Conservation (phyloP, 2,113 vertebrate genomes). For the Emydura subglobosa region DNA sequence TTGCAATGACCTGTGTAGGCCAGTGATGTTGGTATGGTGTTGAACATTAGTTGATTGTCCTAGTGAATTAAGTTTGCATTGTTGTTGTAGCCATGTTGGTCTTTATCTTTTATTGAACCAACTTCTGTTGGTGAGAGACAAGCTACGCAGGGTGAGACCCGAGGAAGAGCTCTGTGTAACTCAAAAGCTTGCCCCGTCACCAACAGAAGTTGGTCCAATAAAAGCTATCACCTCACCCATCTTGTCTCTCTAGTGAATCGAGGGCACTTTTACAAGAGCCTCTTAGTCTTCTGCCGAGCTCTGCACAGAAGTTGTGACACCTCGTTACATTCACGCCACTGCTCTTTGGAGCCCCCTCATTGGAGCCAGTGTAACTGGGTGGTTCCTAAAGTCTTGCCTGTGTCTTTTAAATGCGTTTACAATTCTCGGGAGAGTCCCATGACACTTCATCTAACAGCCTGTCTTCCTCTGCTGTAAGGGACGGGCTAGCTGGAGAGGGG, state of each 20-base stretch:
- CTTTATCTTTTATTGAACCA: not conserved
- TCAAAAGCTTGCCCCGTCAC: not conserved
- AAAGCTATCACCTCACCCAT: not conserved
- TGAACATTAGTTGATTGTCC: not conserved
- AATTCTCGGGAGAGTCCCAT: not conserved
- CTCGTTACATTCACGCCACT: too few relatives aligned
- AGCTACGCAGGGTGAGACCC: not conserved
- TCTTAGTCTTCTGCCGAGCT: not conserved
- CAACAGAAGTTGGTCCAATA: not conserved
- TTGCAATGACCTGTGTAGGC: not conserved
- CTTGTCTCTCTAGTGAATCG: not conserved
- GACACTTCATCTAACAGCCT: not conserved
- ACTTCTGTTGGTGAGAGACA: not conserved
- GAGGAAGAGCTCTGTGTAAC: not conserved
- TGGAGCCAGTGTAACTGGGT: not conserved
- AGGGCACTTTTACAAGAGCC: not conserved
- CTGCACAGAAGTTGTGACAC: too few relatives aligned
- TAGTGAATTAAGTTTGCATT: not conserved
- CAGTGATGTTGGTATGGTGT: not conserved
- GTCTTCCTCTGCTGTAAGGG: not conserved
- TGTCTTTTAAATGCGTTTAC: not conserved
- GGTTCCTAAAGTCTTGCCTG: not conserved
- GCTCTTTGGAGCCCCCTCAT: too few relatives aligned
- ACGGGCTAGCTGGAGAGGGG: not conserved
- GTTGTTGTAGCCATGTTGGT: not conserved